Base-by-base conservation (phyloP, 1,140 invertebrate genomes). In the Ptiloglossa arizonensis region DNA sequence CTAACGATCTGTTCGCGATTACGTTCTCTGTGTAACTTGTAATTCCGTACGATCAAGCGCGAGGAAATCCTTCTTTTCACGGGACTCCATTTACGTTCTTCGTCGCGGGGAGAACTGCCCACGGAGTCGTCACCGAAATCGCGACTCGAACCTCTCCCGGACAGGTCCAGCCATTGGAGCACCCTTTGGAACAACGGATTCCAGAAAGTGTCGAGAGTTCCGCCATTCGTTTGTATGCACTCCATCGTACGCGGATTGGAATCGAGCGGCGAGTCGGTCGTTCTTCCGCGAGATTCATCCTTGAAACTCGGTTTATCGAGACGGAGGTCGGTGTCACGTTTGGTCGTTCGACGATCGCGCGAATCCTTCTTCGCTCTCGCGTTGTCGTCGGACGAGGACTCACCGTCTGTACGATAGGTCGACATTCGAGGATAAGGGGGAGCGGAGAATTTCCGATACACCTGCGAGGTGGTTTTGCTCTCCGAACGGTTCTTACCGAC, bases 161-260 rank as follows among this genome's bases (percentile, higher is more conserved):
- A 92, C 17, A 93, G 83, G 78, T 93, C 91, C 70, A 94, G 80
- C 93, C 93, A 94, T 35, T 93, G 92, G 0, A 93, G 81, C 0
- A 94, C 93, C 6, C 92, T 88, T 32, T 94, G 92, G 0, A 92
- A 92, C 27, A 94, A 80, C 9, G 86, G 83, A 83, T 92, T 89
- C 32, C 81, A 82, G 35, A 81, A 72, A 19, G 67, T 74, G 27
- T 90, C 76, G 15, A 74, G 54, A 38, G 60, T 35, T 35, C 56
- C 35, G n/a, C n/a, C n/a, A 2, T 78, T 64, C 0, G 11, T 2
- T 3, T 75, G 63, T 35, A 35, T 60, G 32, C 54, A 24, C 32
- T 63, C 54, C 19, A 35, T 57, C 41, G 22, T 24, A 5, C 32
- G 24, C 15, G 38, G 50, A 17, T 66, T 62, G 13, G 52, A 19